phyloP scores from a whole-genome alignment of 2,797 vertebrate genomes.

The Hipposideros larvatus region DNA sequence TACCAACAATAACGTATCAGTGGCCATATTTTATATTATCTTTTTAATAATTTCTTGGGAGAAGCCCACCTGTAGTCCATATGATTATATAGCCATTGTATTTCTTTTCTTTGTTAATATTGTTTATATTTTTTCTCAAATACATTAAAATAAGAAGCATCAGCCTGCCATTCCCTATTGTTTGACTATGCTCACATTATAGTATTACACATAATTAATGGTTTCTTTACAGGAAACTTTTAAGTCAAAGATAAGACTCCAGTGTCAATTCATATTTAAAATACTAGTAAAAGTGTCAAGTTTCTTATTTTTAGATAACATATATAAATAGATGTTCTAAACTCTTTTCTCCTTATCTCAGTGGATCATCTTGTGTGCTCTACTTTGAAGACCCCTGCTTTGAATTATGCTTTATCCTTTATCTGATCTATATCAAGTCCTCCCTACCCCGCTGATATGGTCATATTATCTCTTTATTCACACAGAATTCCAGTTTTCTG shows the following conservation, averaged over 20 bases:
- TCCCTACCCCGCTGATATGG: not conserved
- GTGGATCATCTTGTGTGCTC: not conserved
- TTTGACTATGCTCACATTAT: not conserved
- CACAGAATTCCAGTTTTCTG: not conserved
- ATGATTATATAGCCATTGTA: not conserved
- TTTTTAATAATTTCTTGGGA: not conserved
- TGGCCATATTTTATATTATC: slow-evolving; percentile 5
- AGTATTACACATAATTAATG: not conserved
- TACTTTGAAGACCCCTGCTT: not conserved
- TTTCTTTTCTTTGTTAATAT: not conserved
- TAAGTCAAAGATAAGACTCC: not conserved
- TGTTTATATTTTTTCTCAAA: not conserved
- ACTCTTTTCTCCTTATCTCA: not conserved
- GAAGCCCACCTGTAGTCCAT: not conserved
- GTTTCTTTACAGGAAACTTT: not conserved
- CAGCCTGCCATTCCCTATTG: not conserved
- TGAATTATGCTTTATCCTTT: not conserved
- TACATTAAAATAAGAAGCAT: not conserved
- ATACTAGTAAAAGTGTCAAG: not conserved
- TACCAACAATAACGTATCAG: not conserved
- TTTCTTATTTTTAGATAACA: slow-evolving; percentile 1
- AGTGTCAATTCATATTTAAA: slow-evolving; percentile 11
- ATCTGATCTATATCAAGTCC: not conserved
- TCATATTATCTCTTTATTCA: not conserved
- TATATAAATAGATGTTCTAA: not conserved